phyloP scores from a whole-genome alignment of 2,888 invertebrate species.

The Clivina fossor region DNA sequence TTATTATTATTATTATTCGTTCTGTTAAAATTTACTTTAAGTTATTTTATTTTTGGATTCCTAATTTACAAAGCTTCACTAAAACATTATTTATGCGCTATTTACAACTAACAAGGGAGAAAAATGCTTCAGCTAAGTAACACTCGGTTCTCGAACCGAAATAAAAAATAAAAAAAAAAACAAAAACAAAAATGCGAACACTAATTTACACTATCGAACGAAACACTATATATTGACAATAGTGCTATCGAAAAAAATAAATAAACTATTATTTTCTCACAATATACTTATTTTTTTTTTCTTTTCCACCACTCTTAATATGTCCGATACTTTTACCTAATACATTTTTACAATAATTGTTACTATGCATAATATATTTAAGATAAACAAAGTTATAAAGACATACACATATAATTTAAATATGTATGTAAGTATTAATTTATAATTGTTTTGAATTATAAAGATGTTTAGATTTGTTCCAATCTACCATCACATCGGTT shows the following conservation, averaged over 20 bases:
- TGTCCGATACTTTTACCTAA: too few species aligned
- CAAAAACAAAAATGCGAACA: conserved; percentile 11
- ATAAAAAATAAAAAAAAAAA: too few species aligned
- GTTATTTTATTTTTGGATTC: background rate
- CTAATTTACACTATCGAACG: conserved; percentile 26
- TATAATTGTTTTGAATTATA: too few species aligned
- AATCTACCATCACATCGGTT: too few species aligned
- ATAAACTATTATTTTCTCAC: conserved; percentile 28
- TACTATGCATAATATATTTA: too few species aligned
- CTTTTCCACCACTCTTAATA: conserved; percentile 11
- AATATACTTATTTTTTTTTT: conserved; percentile 19
- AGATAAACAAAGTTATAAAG: too few species aligned
- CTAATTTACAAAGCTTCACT: conserved; percentile 16
- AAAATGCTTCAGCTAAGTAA: conserved; percentile 20
- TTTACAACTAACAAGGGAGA: conserved; percentile 30
- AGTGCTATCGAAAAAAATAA: conserved; percentile 32
- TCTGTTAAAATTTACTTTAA: background rate
- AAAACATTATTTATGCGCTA: conserved; percentile 9
- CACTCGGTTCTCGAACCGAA: conserved; percentile 13
- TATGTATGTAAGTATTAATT: too few species aligned
- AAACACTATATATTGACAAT: conserved; percentile 36
- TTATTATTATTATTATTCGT: background rate
- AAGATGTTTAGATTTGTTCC: too few species aligned
- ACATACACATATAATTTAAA: too few species aligned
- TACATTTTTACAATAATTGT: too few species aligned